These are phyloP conservation scores for Cheirogaleus medius DNA, from an alignment of 2,113 vertebrate species.

Conservation along the genomic window DNA sequence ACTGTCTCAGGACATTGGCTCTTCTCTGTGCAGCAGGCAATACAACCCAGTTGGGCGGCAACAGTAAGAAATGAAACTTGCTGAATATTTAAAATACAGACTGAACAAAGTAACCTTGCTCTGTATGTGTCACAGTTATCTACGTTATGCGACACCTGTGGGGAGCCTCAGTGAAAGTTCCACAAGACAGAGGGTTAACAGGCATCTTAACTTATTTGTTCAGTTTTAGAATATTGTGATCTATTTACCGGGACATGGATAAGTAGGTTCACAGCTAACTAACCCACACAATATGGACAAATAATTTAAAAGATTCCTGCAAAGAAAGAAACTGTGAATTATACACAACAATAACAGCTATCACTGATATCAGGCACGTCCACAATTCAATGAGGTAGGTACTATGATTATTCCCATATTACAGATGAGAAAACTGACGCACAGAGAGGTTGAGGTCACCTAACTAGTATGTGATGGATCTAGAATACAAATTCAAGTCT, in stretches of 20 bases:
- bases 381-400: not conserved
- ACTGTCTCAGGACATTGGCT: too few relatives aligned
- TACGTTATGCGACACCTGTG: not conserved
- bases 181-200: not conserved
- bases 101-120: not conserved
- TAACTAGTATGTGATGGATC: not conserved
- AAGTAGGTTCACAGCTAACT: not conserved
- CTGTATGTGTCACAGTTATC: not conserved
- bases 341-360: not conserved
- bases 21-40: too few relatives aligned
- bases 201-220: not conserved
- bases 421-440: not conserved
- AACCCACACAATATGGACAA: not conserved
- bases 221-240: not conserved
- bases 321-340: conserved; percentile 4
- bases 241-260: not conserved
- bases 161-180: not conserved
- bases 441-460: not conserved
- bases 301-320: not conserved
- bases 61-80: not conserved
- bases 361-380: not conserved
- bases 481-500: not conserved
- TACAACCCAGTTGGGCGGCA: too few relatives aligned
- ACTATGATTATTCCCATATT: not conserved
- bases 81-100: conserved; percentile 2